Evolutionary conservation across 2,113 vertebrate species (phyloP).

Genomic region (Chaenocephalus aceratus): DNA sequence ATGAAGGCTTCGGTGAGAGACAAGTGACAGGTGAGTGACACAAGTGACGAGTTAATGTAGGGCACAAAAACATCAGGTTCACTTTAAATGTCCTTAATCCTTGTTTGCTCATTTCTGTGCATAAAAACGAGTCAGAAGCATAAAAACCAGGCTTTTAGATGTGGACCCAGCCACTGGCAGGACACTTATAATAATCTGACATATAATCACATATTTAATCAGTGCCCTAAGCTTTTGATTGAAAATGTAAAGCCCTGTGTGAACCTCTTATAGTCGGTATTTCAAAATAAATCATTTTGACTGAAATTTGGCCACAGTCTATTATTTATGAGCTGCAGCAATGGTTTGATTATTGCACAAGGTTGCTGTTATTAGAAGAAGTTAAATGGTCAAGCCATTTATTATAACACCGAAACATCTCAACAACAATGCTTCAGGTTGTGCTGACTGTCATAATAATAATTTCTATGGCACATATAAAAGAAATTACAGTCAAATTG

Average conservation of each 20-base stretch:
- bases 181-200: neutral
- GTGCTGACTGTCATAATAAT: too few relatives aligned
- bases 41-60: slow-evolving; percentile 16
- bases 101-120: neutral
- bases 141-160: neutral
- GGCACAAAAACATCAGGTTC: slow-evolving; percentile 10
- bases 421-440: too few relatives aligned
- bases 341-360: too few relatives aligned
- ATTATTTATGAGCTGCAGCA: too few relatives aligned
- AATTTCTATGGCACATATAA: neutral
- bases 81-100: neutral
- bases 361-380: too few relatives aligned
- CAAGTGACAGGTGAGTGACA: slow-evolving; percentile 33
- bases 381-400: too few relatives aligned
- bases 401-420: too few relatives aligned
- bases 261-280: too few relatives aligned
- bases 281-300: neutral
- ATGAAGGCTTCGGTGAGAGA: slow-evolving; percentile 13
- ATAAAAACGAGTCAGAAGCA: neutral
- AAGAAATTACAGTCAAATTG: neutral
- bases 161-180: neutral
- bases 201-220: neutral
- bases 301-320: neutral
- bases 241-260: neutral
- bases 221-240: neutral